phyloP scores from a whole-genome alignment of 2,797 vertebrate genomes.

The Thripadectes ignobilis region DNA sequence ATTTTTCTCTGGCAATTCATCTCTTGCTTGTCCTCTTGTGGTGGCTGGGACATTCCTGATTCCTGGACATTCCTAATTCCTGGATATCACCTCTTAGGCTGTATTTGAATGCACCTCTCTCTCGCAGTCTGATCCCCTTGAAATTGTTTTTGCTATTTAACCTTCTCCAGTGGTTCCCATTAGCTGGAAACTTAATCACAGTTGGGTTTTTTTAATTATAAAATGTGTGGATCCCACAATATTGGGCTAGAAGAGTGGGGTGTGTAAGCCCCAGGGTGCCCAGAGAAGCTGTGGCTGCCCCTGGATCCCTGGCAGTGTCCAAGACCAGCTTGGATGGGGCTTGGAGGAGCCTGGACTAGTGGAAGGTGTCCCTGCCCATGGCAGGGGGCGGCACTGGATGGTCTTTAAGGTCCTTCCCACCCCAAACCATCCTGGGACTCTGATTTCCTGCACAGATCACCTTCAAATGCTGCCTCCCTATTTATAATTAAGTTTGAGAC shows the following conservation, averaged over 20 bases:
- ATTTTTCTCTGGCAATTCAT: neutral
- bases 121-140: neutral
- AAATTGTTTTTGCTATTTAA: neutral
- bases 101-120: neutral
- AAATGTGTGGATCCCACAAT: neutral
- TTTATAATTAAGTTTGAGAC: neutral
- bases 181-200: neutral
- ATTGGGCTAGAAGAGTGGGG: neutral
- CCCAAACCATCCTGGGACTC: neutral
- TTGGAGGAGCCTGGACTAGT: accelerated
- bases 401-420: accelerated
- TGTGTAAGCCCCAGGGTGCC: neutral
- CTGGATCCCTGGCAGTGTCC: neutral
- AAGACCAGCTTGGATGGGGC: accelerated
- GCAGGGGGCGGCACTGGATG: neutral
- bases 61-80: neutral
- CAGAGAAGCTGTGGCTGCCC: neutral
- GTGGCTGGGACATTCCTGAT: neutral
- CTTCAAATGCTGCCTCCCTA: neutral
- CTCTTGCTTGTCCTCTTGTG: neutral
- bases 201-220: neutral
- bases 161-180: neutral
- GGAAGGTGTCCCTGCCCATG: neutral
- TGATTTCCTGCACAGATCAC: neutral
- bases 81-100: neutral